Conservation (phyloP, 2,797 vertebrate genomes). For the Linurgus olivaceus region DNA sequence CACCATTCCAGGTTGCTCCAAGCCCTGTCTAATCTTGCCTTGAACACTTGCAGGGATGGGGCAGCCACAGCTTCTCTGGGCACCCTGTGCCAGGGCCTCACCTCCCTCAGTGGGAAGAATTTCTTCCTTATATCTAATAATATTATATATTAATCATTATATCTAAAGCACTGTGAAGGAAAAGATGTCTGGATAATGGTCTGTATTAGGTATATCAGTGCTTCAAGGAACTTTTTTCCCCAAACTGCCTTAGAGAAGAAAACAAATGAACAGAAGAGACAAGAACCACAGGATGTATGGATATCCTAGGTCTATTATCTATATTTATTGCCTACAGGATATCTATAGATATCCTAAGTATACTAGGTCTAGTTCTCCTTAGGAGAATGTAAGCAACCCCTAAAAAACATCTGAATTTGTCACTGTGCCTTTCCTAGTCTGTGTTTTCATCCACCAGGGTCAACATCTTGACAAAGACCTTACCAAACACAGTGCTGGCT, state of each 20-base stretch:
- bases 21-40: not conserved
- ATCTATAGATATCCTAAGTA: not conserved
- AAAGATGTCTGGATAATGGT: not conserved
- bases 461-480: not conserved
- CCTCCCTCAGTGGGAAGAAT: not conserved
- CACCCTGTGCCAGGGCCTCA: fast-evolving
- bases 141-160: not conserved
- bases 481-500: not conserved
- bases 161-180: not conserved
- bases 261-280: not conserved
- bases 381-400: not conserved
- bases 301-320: not conserved
- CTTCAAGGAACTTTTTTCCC: not conserved
- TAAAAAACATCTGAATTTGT: not conserved
- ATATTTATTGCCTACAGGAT: not conserved
- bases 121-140: not conserved
- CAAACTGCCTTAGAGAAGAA: not conserved
- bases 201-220: not conserved
- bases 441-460: not conserved
- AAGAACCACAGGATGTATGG: not conserved
- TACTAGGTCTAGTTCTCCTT: not conserved
- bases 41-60: not conserved
- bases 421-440: not conserved
- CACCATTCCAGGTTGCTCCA: fast-evolving
- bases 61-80: not conserved